A percentile compares a stretch with the other conserved stretches of the same genome.
phyloP scores from a whole-genome alignment of 2,113 vertebrate species.

The Paralichthys olivaceus region DNA sequence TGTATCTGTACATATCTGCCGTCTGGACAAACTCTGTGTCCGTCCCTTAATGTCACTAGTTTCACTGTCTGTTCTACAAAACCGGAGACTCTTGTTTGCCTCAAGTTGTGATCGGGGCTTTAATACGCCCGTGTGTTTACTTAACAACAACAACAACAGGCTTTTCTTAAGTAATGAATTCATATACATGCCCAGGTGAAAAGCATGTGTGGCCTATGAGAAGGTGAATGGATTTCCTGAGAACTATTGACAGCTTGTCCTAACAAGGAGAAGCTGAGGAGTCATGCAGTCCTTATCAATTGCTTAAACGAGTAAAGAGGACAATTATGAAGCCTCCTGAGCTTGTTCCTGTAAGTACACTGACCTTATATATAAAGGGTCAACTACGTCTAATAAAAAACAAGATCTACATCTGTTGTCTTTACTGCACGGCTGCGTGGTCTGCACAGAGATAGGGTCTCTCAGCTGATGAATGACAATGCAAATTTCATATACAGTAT shows the following conservation, averaged over 20 bases:
- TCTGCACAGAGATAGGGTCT: neutral
- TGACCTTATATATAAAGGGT: neutral
- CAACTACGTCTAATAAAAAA: neutral
- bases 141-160: slow-evolving; percentile 4
- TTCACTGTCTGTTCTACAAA: slow-evolving; percentile 24
- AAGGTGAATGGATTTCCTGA: slow-evolving; percentile 76
- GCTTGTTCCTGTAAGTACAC: slow-evolving; percentile 22
- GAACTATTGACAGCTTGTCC: slow-evolving; percentile 74
- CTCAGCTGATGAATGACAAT: neutral
- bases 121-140: neutral
- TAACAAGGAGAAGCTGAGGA: slow-evolving; percentile 66
- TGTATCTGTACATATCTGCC: slow-evolving; percentile 28
- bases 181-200: slow-evolving; percentile 60
- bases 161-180: slow-evolving; percentile 66
- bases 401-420: neutral
- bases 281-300: slow-evolving; percentile 57
- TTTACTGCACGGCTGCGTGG: neutral
- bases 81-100: neutral
- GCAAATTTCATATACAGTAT: neutral
- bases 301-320: slow-evolving; percentile 55
- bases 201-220: slow-evolving; percentile 65
- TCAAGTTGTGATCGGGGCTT: neutral
- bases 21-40: slow-evolving; percentile 40
- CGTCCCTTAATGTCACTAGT: slow-evolving; percentile 27
- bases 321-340: slow-evolving; percentile 41